Evolutionary conservation across 2,888 invertebrate genomes (phyloP).

Genomic region (Gibbula magus): DNA sequence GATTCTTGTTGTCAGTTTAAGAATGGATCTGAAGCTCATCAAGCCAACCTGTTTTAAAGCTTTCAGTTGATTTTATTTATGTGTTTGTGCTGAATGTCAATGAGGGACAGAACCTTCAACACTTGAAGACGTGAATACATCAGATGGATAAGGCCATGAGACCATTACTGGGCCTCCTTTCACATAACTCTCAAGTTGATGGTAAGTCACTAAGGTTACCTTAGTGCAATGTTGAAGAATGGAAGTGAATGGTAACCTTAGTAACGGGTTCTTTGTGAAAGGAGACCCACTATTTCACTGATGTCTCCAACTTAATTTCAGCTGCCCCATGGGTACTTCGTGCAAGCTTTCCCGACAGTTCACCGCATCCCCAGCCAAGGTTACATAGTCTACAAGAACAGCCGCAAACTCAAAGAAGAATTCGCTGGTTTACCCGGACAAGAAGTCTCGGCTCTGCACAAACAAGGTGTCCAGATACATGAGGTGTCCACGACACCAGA

Average conservation of each 20-base stretch:
- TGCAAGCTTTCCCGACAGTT: slow-evolving; percentile 63
- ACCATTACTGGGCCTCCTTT: background rate
- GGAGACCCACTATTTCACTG: too few relatives aligned
- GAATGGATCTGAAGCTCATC: too few relatives aligned
- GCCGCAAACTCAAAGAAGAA: slow-evolving; percentile 58
- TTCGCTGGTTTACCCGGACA: slow-evolving; percentile 45
- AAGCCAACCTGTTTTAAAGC: too few relatives aligned
- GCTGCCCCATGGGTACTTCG: slow-evolving; percentile 52
- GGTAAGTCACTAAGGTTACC: too few relatives aligned
- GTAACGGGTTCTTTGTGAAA: too few relatives aligned
- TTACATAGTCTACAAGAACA: slow-evolving; percentile 64
- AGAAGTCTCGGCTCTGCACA: slow-evolving; percentile 53
- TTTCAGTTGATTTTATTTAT: too few relatives aligned
- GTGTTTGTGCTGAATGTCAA: too few relatives aligned
- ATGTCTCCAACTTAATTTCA: slow-evolving; percentile 47
- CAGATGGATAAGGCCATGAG: too few relatives aligned
- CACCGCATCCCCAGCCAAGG: slow-evolving; percentile 69
- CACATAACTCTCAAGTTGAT: background rate
- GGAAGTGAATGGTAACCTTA: background rate
- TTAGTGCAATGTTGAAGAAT: too few relatives aligned
- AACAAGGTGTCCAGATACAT: slow-evolving; percentile 54
- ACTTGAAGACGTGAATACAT: too few relatives aligned
- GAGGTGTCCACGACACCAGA: slow-evolving; percentile 57
- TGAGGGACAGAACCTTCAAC: too few relatives aligned
- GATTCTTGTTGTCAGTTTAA: too few relatives aligned